Conservation (phyloP, 2,113 vertebrate genomes). For the Ophiodon elongatus region DNA sequence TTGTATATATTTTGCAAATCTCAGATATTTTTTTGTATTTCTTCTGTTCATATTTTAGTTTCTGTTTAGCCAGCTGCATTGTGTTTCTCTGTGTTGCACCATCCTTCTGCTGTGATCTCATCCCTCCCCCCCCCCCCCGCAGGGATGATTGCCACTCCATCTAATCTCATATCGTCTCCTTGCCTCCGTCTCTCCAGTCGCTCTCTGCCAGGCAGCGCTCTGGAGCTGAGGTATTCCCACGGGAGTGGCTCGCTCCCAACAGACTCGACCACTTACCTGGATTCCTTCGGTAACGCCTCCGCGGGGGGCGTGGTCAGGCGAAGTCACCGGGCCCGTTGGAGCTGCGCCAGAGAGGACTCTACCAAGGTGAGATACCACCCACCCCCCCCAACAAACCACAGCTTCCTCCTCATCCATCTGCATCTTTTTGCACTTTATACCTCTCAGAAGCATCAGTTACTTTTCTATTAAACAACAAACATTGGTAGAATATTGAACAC, state of each 20-base stretch:
- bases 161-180: neutral
- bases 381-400: too few species aligned
- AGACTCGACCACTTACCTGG: conserved; percentile 87
- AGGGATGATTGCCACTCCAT: too few species aligned
- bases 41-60: neutral
- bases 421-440: neutral
- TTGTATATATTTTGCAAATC: neutral
- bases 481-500: neutral
- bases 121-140: too few species aligned
- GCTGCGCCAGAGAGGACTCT: conserved; percentile 87
- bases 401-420: neutral
- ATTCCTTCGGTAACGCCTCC: conserved; percentile 86
- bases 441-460: neutral
- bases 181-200: conserved; percentile 69
- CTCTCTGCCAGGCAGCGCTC: conserved; percentile 92
- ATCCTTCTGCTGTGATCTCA: too few species aligned
- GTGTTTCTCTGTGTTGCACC: neutral
- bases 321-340: conserved; percentile 88
- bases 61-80: neutral
- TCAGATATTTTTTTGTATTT: neutral
- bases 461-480: neutral
- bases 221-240: conserved; percentile 92
- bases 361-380: conserved; percentile 89
- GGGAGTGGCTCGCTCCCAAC: conserved; percentile 84
- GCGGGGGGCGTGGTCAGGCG: conserved; percentile 85